Evolutionary conservation across 2,797 vertebrate species (phyloP), one percentile per base, ranked within the genome.

Genomic region (Eurystomus glaucurus): DNA sequence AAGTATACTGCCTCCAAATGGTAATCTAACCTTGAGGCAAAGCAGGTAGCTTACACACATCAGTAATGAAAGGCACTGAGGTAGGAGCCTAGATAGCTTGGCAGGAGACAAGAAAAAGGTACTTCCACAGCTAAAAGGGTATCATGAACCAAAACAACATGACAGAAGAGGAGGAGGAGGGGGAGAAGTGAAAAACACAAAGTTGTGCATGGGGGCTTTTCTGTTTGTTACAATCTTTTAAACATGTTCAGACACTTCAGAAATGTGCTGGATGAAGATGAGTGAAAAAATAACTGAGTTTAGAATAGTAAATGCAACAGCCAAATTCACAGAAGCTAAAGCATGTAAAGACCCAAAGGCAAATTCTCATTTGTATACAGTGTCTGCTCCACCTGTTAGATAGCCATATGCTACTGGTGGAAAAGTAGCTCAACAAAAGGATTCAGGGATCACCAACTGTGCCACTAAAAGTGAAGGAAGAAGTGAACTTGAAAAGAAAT

Each of bases 301-400:
- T 78, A 88, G 80, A 96, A 52, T 45, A 94, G 83, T 51, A 84
- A 92, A 64, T 65, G 79, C 61, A 93, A 77, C 88, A 95, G 81
- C 88, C 96, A 91, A 74, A 85, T 93, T 94, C 93, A 82, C 88
- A 93, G 60, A 71, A 92, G 91, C 82, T 87, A 14, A 93, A 94
- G 29, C 55, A 92, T 18, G 65, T 84, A 74, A 96, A 96, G 64
- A 94, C 94, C 96, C 79, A 96, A 91, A 91, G 91, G 94, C 91
- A 96, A 95, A 95, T 91, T 79, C 79, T 96, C 83, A 79, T 91
- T 95, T 92, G 66, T 70, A 50, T 37, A 37, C 76, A 81, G 37
- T 84, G 35, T 69, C 51, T 83, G 71, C 80, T 97, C 95, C 90
- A 93, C 94, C 92, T 96, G 62, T 92, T 96, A 97, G 94, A 95